A percentile compares a stretch with the other conserved stretches of the same genome.
Evolutionary conservation across 1,140 invertebrate species (phyloP).

Genomic region (Drosophila neocordata): DNA sequence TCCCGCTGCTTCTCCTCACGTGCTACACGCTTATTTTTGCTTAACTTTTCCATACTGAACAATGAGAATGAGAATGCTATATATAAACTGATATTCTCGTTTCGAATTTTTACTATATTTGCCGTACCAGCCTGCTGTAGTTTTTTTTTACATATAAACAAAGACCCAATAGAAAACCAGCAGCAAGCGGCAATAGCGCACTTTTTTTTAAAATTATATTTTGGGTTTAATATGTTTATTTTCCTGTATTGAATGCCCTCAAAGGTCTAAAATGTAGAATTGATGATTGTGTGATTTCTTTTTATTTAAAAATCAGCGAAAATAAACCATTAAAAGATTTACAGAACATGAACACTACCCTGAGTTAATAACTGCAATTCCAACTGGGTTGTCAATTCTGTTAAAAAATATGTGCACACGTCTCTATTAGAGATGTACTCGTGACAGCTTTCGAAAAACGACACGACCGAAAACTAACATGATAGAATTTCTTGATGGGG

Average conservation of each 20-base stretch:
- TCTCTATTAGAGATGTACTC: too few species aligned
- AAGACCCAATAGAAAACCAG: neutral
- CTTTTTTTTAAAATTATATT: neutral
- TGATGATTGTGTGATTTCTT: too few species aligned
- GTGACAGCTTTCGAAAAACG: too few species aligned
- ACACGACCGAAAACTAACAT: too few species aligned
- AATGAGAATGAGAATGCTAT: conserved; percentile 35
- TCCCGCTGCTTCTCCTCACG: conserved; percentile 77
- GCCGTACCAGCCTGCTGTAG: conserved; percentile 32
- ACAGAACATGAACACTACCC: neutral
- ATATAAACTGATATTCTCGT: conserved; percentile 48
- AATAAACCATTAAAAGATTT: neutral
- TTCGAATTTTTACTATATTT: conserved; percentile 73
- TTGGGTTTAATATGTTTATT: too few species aligned
- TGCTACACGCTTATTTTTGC: conserved; percentile 65
- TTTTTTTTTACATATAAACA: conserved; percentile 1
- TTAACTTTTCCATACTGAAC: conserved; percentile 62
- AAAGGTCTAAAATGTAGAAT: too few species aligned
- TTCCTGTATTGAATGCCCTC: too few species aligned
- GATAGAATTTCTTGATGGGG: too few species aligned
- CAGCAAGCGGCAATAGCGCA: neutral
- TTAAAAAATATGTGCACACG: too few species aligned
- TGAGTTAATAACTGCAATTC: too few species aligned
- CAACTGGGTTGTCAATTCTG: too few species aligned
- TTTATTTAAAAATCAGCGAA: too few species aligned